Base-by-base conservation (phyloP, 1,140 invertebrate genomes). In the Schlechtendalia chinensis region DNA sequence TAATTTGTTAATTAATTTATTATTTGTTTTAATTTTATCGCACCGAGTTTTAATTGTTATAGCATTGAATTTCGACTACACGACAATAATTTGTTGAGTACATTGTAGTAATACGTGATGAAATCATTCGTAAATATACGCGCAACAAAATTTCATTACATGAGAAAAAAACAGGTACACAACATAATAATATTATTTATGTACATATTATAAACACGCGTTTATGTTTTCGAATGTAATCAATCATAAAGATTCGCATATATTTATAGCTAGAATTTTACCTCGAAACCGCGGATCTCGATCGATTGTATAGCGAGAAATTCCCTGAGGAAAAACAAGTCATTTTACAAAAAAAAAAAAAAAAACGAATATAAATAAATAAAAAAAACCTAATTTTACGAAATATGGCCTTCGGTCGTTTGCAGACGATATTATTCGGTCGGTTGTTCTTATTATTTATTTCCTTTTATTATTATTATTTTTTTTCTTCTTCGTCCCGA, bases 371-470 rank as follows among this genome's bases (percentile, higher is more conserved):
- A 63, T 61, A 79, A 61, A 79, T 79, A 79, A 61, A 79, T 50
- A 79, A 61, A 59, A 39, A 79, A 79, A 79, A 79, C 75, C 75
- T 79, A 79, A 79, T 79, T 79, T 79, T 79, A 79, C 75, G 22
- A 79, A 79, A 79, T 79, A 79, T 79, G 75, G 75, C 75, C 75
- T 61, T 79, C 75, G 75, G 75, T 79, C 75, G 75, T 79, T 79
- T 79, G 75, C 75, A 79, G 75, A 59, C 58, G 75, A 79, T 79
- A 79, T 79, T 79, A 79, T 79, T 79, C 75, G 75, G 75, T 79
- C 75, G 75, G 75, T 79, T 79, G 75, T 79, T 79, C 75, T 79
- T 79, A 79, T 79, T 79, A 79, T 79, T 79, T 79, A 79, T 79
- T 79, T 79, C 75, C 58, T 79, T 79, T 79, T 79, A 79, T 79